Base-by-base conservation (phyloP, 2,113 vertebrate genomes). In the Tachysurus fulvidraco region DNA sequence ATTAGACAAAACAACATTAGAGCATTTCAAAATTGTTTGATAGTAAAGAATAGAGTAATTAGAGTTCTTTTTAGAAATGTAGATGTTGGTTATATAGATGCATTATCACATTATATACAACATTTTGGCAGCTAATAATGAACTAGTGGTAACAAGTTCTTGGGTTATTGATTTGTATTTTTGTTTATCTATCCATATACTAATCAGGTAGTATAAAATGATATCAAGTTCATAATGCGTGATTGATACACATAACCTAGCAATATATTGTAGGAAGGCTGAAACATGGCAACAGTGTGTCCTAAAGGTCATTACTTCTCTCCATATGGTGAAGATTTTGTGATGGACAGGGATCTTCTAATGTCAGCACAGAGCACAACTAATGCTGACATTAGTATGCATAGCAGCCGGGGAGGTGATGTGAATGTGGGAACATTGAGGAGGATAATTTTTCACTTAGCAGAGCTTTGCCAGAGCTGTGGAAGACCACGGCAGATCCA, bases 361-460 rank as follows among this genome's bases (percentile, higher is more conserved):
- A 81, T 23, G 52, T 81, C 64, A 86, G 62, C 50, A 65, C 84
- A 79, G 41, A 57, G 76, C 64, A 81, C 52, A 30, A 55, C 76
- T 86, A 80, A 86, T 86, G 77, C 85, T 86, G 77, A 81, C 76
- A 86, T 81, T 86, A 86, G 64, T 81, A 81, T 81, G 78, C 85
- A 71, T 54, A 81, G 65, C 41, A 25, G 65, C 36, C 19, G 78
- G 85, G 36, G 85, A 65, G 84, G 73, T 46, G 25, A 83, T 65
- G 23, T 57, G 16, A 41, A 60, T 28, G 41, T 67, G 60, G 62
- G 85, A 80, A 80, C 76, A 67, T 81, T 59, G 78, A 14, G 14
- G 65, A 44, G 41, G 79, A 73, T 73, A 52, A 81, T 86, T 86
- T 78, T 78, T 85, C 73, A 64, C 73, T 64, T 73, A 81, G 78